phyloP scores from a whole-genome alignment of 2,797 vertebrate species.

The Liparis tanakae region DNA sequence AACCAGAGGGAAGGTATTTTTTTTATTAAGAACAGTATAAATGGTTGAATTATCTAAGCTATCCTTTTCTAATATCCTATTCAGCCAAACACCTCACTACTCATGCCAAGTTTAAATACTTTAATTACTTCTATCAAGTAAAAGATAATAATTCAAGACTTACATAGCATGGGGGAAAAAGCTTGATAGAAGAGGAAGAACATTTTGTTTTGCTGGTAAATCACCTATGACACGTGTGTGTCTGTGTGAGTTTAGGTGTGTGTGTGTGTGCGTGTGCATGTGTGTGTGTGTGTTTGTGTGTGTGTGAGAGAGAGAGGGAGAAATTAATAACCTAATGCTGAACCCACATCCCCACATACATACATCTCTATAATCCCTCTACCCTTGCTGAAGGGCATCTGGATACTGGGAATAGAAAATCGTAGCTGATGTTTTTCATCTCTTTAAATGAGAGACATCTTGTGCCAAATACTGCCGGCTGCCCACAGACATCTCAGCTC shows the following conservation, averaged over 20 bases:
- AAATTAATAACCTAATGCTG: slow-evolving; percentile 42
- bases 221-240: slow-evolving; percentile 25
- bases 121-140: slow-evolving; percentile 34
- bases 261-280: no score
- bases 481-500: slow-evolving; percentile 74
- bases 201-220: slow-evolving; percentile 42
- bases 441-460: slow-evolving; percentile 68
- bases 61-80: slow-evolving; percentile 16
- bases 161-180: slow-evolving; percentile 7
- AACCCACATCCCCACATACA: slow-evolving; percentile 48
- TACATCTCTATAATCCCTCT: slow-evolving; percentile 54
- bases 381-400: slow-evolving; percentile 59
- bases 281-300: no score
- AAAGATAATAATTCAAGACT: slow-evolving; percentile 19
- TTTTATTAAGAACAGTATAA: slow-evolving; percentile 27
- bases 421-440: slow-evolving; percentile 68
- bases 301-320: neutral
- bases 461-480: slow-evolving; percentile 71
- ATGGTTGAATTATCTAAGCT: slow-evolving; percentile 40
- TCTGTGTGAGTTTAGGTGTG: slow-evolving; percentile 14
- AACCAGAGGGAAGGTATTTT: slow-evolving; percentile 25
- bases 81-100: slow-evolving; percentile 33
- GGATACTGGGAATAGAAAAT: slow-evolving; percentile 70
- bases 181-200: slow-evolving; percentile 26
- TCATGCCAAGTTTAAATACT: slow-evolving; percentile 26